phyloP scores from a whole-genome alignment of 2,113 vertebrate genomes.

The Spea multiplicata region DNA sequence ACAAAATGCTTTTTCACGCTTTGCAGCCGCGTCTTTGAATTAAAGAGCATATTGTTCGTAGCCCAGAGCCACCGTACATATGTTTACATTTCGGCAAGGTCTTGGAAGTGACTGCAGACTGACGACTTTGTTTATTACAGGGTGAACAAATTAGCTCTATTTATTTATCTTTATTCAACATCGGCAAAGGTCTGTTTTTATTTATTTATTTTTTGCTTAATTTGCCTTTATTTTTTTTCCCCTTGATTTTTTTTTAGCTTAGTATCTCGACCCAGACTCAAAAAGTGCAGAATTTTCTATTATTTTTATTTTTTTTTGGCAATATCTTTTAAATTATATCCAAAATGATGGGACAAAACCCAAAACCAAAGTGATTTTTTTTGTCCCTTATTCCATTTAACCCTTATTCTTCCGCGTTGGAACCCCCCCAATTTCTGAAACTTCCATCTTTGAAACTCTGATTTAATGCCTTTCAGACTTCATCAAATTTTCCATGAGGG shows the following conservation, averaged over 20 bases:
- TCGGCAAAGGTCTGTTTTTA: not conserved
- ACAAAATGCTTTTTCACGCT: constrained; percentile 5
- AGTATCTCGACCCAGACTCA: too few species aligned
- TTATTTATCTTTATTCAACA: not conserved
- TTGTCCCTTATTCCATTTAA: too few species aligned
- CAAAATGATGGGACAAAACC: too few species aligned
- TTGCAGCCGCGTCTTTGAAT: not conserved
- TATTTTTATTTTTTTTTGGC: too few species aligned
- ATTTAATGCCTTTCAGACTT: too few species aligned
- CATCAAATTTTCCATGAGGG: too few species aligned
- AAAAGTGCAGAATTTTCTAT: too few species aligned
- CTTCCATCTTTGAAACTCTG: too few species aligned
- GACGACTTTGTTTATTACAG: not conserved
- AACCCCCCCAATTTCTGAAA: too few species aligned
- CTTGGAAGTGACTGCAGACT: not conserved
- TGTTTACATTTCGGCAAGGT: not conserved
- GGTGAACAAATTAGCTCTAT: not conserved
- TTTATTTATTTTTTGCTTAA: not conserved
- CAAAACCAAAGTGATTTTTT: too few species aligned
- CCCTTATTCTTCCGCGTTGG: too few species aligned
- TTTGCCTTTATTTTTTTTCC: not conserved
- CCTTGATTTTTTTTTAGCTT: not conserved
- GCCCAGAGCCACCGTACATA: constrained; percentile 5
- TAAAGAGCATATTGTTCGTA: constrained; percentile 6
- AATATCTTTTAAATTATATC: too few species aligned